phyloP scores from a whole-genome alignment of 1,140 invertebrate species.

The Gonatopus flavifemur region DNA sequence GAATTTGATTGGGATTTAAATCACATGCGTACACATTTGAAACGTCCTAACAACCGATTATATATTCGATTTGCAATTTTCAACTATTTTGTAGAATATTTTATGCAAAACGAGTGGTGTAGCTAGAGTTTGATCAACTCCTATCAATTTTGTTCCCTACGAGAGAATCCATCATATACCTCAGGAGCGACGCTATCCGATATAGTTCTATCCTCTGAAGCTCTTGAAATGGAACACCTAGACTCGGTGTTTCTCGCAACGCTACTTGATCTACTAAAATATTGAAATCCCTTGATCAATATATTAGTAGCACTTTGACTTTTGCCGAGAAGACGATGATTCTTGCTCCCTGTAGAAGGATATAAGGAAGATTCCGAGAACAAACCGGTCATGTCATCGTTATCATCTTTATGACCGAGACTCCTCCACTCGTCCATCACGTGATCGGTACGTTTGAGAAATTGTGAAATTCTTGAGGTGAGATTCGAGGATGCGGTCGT shows the following conservation, averaged over 20 bases:
- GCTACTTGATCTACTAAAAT: constrained; percentile 64
- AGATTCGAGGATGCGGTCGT: constrained; percentile 74
- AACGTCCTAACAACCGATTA: too few relatives aligned
- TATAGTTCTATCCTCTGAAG: constrained; percentile 63
- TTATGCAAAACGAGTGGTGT: too few relatives aligned
- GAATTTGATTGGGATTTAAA: too few relatives aligned
- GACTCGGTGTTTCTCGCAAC: constrained; percentile 50
- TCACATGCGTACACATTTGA: too few relatives aligned
- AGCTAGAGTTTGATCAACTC: too few relatives aligned
- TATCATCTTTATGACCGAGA: constrained; percentile 63
- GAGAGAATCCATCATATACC: too few relatives aligned
- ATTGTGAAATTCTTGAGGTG: constrained; percentile 74
- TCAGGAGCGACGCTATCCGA: constrained; percentile 65
- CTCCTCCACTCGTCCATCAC: constrained; percentile 81
- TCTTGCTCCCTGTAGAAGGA: not conserved
- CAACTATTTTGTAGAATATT: too few relatives aligned
- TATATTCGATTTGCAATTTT: too few relatives aligned
- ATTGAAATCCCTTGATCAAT: constrained; percentile 75
- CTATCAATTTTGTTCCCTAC: too few relatives aligned
- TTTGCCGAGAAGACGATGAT: constrained; percentile 33
- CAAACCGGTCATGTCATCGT: constrained; percentile 19
- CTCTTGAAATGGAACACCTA: constrained; percentile 37
- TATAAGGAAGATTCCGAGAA: constrained; percentile 38
- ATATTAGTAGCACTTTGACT: constrained; percentile 78
- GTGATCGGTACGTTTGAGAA: constrained; percentile 79